Base-by-base conservation (phyloP, 1,140 invertebrate species). In the Liolophura sinensis region DNA sequence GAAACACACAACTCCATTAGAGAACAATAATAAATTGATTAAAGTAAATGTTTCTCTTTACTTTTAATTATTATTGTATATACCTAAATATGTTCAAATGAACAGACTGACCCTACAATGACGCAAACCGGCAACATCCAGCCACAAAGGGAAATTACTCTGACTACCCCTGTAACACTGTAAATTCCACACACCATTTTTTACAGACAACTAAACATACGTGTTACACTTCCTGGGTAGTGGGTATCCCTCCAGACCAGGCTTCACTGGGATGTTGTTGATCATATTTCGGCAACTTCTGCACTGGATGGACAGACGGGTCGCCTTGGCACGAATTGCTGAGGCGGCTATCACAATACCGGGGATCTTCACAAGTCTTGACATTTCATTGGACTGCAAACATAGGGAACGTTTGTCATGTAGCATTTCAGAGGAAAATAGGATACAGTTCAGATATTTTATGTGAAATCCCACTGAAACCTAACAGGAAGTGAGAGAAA, bases 311-410 rank as follows among this genome's bases (percentile, higher is more conserved):
- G 95, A 91, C 73, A 99, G 94, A 79, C 90, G 91, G 4, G 93
- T 97, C 0, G 97, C 96, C 85, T 99, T 99, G 1, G 97, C 92
- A 83, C 92, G 91, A 52, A 99, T 93, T 24, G 92, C 93, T 6
- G 96, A 95, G 5, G 96, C 94, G 64, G 95, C 91, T 63, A 99
- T 91, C 48, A 99, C 90, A 69, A 99, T 99, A 6, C 98, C 98
- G 72, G 94, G 91, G 67, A 99, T 92, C 87, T 98, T 98, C 0
- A 99, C 91, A 49, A 99, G 82, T 57, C 92, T 89, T 0, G 97
- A 96, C 31, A 99, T 96, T 77, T 91, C 90, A 71, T 96, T 91
- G 11, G 95, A 97, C 92, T 97, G 82, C 73, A 91, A 89, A 73
- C 27, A 60, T 60, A 55, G 48, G 31, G 48, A 47, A 59, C 0